These are phyloP conservation scores for Platichthys flesus DNA, from an alignment of 2,113 vertebrate species.

Conservation along the genomic window DNA sequence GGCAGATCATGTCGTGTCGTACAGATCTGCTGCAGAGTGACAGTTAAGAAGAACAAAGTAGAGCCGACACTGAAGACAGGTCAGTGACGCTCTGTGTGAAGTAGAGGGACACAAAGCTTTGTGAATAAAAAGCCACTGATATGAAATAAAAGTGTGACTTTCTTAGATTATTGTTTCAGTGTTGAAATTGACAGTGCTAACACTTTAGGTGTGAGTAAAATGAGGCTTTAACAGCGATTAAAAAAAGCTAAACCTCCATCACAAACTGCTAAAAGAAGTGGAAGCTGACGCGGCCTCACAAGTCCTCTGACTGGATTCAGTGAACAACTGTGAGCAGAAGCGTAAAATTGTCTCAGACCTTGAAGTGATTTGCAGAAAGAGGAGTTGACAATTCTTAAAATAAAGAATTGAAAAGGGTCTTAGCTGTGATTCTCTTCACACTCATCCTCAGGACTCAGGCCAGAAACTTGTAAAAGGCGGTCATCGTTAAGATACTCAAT, in stretches of 20 bases:
- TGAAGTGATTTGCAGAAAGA: too few species aligned
- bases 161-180: not conserved
- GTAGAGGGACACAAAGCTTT: conserved; percentile 1
- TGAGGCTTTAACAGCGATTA: too few species aligned
- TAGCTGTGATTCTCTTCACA: too few species aligned
- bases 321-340: not conserved
- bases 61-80: conserved; percentile 22
- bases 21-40: conserved; percentile 48
- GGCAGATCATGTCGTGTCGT: conserved; percentile 57
- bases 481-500: too few species aligned
- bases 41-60: conserved; percentile 36
- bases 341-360: not conserved
- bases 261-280: too few species aligned
- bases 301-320: not conserved
- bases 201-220: too few species aligned
- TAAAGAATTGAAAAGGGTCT: too few species aligned
- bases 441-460: too few species aligned
- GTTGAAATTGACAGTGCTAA: too few species aligned
- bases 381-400: too few species aligned
- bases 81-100: conserved; percentile 19
- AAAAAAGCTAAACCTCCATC: not conserved
- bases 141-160: not conserved
- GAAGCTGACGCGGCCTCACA: not conserved
- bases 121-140: conserved; percentile 21
- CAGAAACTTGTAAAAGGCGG: too few species aligned